Conservation (phyloP, 2,113 vertebrate species). For the Struthio camelus region DNA sequence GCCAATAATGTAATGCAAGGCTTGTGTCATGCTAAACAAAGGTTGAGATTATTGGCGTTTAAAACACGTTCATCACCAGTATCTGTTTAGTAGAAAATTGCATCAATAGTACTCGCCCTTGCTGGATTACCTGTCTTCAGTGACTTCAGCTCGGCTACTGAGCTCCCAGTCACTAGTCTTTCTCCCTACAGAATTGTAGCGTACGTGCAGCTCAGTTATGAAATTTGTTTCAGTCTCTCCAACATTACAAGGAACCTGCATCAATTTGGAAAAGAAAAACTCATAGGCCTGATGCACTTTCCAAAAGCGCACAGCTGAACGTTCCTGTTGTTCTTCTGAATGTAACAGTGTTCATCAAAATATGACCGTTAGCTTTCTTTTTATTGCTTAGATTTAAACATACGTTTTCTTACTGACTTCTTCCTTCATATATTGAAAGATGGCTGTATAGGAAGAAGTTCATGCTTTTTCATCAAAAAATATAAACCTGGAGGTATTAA, state of each 20-base stretch:
- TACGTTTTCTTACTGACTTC: not conserved
- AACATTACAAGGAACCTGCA: not conserved
- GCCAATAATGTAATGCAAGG: not conserved
- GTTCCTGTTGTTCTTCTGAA: not conserved
- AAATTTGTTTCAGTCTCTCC: not conserved
- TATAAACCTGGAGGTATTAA: not conserved
- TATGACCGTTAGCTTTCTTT: not conserved
- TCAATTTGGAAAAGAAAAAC: not conserved
- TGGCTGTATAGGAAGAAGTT: not conserved
- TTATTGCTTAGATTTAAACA: not conserved
- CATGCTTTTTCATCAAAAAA: not conserved
- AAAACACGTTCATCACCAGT: not conserved
- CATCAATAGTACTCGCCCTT: not conserved
- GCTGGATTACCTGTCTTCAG: not conserved
- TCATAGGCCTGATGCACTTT: not conserved
- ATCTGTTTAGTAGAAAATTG: not conserved
- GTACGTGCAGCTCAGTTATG: not conserved
- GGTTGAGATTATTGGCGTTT: not conserved
- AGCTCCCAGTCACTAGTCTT: not conserved
- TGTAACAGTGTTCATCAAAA: not conserved
- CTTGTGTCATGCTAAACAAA: not conserved
- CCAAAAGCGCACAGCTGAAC: not conserved
- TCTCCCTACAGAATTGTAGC: not conserved
- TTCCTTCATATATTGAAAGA: not conserved
- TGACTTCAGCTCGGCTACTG: not conserved